A percentile compares a stretch with the other conserved stretches of the same genome.
Conservation (phyloP, 2,888 invertebrate genomes). For the Elysia crispata region DNA sequence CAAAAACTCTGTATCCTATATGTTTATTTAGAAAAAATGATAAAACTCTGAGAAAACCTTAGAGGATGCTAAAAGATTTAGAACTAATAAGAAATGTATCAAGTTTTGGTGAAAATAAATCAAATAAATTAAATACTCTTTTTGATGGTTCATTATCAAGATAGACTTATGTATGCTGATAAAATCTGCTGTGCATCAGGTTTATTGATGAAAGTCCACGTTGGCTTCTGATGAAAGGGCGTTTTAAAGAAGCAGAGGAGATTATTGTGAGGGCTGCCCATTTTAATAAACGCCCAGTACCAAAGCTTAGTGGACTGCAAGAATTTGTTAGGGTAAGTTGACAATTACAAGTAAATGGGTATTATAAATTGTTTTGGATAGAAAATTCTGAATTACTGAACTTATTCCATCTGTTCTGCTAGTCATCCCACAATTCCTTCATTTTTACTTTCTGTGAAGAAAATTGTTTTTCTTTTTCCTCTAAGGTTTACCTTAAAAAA, state of each 20-base stretch:
- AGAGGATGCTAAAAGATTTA: too few relatives aligned
- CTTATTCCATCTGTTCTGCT: background rate
- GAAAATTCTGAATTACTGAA: background rate
- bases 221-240: slow-evolving; percentile 71
- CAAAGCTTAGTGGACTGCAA: slow-evolving; percentile 63
- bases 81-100: too few relatives aligned
- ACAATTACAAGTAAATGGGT: background rate
- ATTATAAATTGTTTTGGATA: too few relatives aligned
- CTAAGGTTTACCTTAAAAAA: background rate
- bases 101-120: too few relatives aligned
- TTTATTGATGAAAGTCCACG: slow-evolving; percentile 74
- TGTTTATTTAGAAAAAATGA: too few relatives aligned
- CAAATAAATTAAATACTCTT: too few relatives aligned
- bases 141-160: too few relatives aligned
- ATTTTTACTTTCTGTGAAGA: background rate
- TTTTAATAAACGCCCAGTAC: slow-evolving; percentile 67
- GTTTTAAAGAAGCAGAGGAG: slow-evolving; percentile 65
- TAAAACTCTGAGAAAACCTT: too few relatives aligned
- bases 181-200: slow-evolving; percentile 55
- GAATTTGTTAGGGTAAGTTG: slow-evolving; percentile 59
- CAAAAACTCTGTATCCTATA: too few relatives aligned
- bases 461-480: background rate
- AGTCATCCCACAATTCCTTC: background rate
- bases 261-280: slow-evolving; percentile 67
- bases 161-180: too few relatives aligned